Percentiles rank a stretch among this genome's conserved stretches.
phyloP scores from a whole-genome alignment of 53 echinoderm and acorn worm genomes.

The Paelopatides confundens region DNA sequence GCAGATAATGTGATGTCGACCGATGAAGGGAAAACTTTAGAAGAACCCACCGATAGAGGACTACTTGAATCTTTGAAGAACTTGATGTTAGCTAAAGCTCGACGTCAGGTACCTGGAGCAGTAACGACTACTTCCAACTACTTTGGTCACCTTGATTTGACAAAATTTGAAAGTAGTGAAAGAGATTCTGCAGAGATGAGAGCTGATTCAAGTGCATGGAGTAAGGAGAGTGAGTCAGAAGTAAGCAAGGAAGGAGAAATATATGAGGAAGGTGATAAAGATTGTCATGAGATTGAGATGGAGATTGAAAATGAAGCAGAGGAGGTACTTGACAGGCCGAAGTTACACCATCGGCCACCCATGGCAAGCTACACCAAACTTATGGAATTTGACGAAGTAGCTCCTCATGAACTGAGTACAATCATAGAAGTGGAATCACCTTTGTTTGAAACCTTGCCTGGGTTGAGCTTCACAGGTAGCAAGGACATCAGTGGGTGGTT shows the following conservation, averaged over 20 bases:
- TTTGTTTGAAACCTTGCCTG: constrained; percentile 7
- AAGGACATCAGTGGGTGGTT: not conserved
- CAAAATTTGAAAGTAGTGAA: not conserved
- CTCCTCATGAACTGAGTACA: constrained; percentile 93
- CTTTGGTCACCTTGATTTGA: constrained; percentile 23
- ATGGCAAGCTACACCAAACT: constrained; percentile 61
- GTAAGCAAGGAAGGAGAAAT: not conserved
- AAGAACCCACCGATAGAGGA: constrained; percentile 40
- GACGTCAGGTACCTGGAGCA: constrained; percentile 21
- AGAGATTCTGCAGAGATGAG: not conserved
- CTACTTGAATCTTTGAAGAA: constrained; percentile 37
- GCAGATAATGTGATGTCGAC: not conserved
- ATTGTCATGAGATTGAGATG: not conserved
- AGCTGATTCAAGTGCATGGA: not conserved
- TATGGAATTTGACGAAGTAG: constrained; percentile 52
- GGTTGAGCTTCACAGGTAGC: not conserved
- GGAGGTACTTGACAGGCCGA: not conserved
- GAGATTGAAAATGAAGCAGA: not conserved
- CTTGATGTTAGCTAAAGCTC: constrained; percentile 35
- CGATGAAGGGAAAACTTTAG: not conserved
- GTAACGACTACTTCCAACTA: not conserved
- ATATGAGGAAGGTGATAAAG: not conserved
- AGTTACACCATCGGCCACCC: constrained; percentile 61
- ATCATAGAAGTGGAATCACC: constrained; percentile 88
- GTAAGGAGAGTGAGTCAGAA: not conserved